Evolutionary conservation across 2,888 invertebrate genomes (phyloP), one percentile per base, ranked within the genome.

Genomic region (Diplolepis rosae): DNA sequence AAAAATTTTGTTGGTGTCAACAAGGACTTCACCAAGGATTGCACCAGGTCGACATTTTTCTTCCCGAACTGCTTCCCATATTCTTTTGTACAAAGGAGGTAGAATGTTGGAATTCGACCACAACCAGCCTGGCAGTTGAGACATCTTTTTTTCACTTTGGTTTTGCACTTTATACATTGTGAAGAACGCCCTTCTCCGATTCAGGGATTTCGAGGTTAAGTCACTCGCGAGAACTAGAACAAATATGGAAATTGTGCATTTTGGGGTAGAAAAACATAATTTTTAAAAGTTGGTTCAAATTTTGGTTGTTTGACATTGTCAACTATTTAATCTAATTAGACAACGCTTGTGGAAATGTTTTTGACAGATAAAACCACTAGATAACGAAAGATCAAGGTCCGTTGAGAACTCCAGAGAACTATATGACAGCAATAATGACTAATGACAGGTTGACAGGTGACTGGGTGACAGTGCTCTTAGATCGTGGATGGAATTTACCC

Each of bases 1-100:
- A 77, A 89, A 89, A n/a, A 89, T 86, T 76, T 88, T 88, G 54
- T 88, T 87, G 2, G 89, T 89, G 69, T 89, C 89, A 1, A 89
- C 89, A 2, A 88, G 80, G 6, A 84, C 35, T 67, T 88, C 87
- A 4, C 79, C 75, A 52, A 83, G 83, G 70, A 80, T 73, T 28
- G 74, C 65, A n/a, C 80, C 80, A 4, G 80, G 75, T 42, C 79
- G 80, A 24, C 83, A 74, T 65, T 84, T 83, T 30, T 88, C 85
- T 22, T 88, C 87, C 71, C 85, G 84, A 5, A 89, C 90, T 30
- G 86, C 83, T 69, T 87, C 88, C 90, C 90, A 90, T 7, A 90
- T 87, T 74, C 86, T 85, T 69, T 85, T 87, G 73, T 90, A 90
- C 27, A 89, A 74, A 9, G 87, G 84, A 7, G 90, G 90, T 65